Evolutionary conservation across 2,888 invertebrate species (phyloP).

Genomic region (Caenorhabditis virilis): DNA sequence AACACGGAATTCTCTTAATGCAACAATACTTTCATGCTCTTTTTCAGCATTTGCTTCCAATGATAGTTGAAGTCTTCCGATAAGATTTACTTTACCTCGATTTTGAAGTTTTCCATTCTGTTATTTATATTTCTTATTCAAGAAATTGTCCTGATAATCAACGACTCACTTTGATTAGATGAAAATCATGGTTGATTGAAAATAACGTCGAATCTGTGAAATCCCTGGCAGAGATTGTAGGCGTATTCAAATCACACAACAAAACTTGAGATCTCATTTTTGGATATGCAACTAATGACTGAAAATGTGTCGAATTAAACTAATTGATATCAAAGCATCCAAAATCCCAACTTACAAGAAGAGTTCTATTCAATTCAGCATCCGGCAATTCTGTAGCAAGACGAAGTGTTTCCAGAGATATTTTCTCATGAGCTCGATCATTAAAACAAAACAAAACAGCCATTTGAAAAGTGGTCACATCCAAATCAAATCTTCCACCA

Average conservation of each 20-base stretch:
- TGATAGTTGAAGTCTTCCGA: conserved; percentile 84
- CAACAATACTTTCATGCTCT: conserved; percentile 97
- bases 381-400: conserved; percentile 95
- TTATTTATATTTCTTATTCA: conserved; percentile 18
- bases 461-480: conserved; percentile 99
- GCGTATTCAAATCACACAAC: conserved; percentile 77
- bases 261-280: conserved; percentile 93
- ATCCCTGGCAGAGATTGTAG: conserved; percentile 79
- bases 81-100: conserved; percentile 91
- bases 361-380: conserved; percentile 87
- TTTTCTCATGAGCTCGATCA: conserved; percentile 82
- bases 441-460: conserved; percentile 99
- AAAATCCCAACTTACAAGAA: conserved; percentile 75
- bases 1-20: conserved; percentile 86
- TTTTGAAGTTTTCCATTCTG: conserved; percentile 94
- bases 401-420: conserved; percentile 93
- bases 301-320: conserved; percentile 57
- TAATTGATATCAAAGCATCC: too few relatives aligned
- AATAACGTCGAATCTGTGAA: conserved; percentile 84
- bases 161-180: conserved; percentile 58
- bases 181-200: conserved; percentile 97
- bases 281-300: conserved; percentile 91
- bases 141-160: background rate
- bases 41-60: conserved; percentile 70
- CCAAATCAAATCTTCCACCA: conserved; percentile 87